A percentile compares a stretch with the other conserved stretches of the same genome.
phyloP scores from a whole-genome alignment of 2,113 vertebrate species.

The Gavialis gangeticus region DNA sequence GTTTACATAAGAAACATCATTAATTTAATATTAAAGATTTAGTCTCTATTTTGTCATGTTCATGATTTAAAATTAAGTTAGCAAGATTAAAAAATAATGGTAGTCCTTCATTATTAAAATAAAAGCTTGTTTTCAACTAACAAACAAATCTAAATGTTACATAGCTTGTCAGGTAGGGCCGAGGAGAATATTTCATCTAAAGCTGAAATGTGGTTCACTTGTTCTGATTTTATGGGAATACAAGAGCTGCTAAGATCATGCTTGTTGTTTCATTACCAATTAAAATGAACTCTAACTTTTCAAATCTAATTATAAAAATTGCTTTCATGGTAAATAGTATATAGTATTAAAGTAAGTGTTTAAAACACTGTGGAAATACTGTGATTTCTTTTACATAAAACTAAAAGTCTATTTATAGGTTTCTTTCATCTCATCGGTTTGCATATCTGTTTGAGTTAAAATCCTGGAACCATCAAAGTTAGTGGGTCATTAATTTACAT shows the following conservation, averaged over 20 bases:
- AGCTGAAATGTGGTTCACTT: neutral
- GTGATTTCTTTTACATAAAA: neutral
- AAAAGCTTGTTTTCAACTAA: neutral
- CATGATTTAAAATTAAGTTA: slow-evolving; percentile 4
- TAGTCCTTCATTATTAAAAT: neutral
- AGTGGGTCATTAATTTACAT: neutral
- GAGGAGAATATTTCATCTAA: neutral
- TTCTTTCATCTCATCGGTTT: neutral
- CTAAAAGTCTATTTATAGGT: neutral
- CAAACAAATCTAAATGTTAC: neutral
- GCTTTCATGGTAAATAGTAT: fast-evolving
- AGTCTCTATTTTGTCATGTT: neutral
- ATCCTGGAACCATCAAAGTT: fast-evolving
- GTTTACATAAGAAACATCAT: neutral
- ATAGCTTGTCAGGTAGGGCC: neutral
- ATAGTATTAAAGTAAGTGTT: neutral
- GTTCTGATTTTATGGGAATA: neutral
- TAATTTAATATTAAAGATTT: neutral
- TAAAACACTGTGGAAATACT: neutral
- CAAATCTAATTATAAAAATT: neutral
- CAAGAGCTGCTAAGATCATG: neutral
- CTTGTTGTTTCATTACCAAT: neutral
- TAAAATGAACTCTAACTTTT: neutral
- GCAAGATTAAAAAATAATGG: neutral
- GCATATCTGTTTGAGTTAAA: neutral